Percentiles rank a stretch among this genome's conserved stretches.
phyloP scores from a whole-genome alignment of 2,888 invertebrate species.

The Aphodius granarius region DNA sequence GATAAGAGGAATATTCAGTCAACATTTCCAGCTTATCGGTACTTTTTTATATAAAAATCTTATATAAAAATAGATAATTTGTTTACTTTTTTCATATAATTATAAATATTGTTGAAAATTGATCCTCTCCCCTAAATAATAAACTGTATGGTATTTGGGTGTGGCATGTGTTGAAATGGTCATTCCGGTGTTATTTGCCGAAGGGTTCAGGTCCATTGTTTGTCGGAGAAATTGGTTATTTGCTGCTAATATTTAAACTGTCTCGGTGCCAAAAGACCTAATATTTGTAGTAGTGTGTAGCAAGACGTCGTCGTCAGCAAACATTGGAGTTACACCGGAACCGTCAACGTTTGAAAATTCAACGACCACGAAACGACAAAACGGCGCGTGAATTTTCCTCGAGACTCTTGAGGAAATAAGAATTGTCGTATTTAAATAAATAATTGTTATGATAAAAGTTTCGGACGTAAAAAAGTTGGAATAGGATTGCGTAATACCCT shows the following conservation, averaged over 20 bases:
- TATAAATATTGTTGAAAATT: too few relatives aligned
- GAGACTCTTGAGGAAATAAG: background rate
- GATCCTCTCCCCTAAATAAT: too few relatives aligned
- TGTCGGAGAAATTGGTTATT: background rate
- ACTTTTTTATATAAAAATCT: too few relatives aligned
- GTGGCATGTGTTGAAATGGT: background rate
- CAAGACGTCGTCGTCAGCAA: too few relatives aligned
- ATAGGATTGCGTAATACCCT: too few relatives aligned
- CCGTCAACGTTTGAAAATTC: background rate
- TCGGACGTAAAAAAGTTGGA: too few relatives aligned
- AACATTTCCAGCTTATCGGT: too few relatives aligned
- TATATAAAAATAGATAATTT: too few relatives aligned
- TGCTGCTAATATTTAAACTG: background rate
- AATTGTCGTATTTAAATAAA: constrained; percentile 20
- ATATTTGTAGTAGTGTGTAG: background rate
- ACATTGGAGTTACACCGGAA: background rate
- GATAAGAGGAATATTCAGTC: too few relatives aligned
- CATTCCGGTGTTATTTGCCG: background rate
- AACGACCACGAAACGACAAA: background rate
- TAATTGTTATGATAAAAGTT: constrained; percentile 13
- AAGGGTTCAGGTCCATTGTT: background rate
- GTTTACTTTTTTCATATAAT: too few relatives aligned
- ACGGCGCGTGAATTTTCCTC: background rate
- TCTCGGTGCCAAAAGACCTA: background rate
- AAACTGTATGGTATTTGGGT: too few relatives aligned